These are phyloP conservation scores for Gnathonemus echidnorhynchus DNA, from an alignment of 2,113 vertebrate genomes.

Conservation along the genomic window DNA sequence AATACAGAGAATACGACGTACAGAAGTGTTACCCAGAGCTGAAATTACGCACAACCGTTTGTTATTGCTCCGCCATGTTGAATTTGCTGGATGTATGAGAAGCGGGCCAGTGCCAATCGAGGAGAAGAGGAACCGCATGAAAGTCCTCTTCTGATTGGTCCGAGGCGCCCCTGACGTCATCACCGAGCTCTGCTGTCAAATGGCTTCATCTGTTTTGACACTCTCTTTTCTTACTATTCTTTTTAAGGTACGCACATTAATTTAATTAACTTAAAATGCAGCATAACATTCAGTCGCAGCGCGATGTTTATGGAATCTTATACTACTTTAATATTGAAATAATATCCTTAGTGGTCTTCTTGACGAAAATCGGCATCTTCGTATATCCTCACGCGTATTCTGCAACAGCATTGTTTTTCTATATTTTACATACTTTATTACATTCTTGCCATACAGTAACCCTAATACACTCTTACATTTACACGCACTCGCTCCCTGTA, in stretches of 20 bases:
- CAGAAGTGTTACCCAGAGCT: conserved; percentile 29
- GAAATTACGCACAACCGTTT: conserved; percentile 37
- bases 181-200: conserved; percentile 46
- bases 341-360: background rate
- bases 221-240: background rate
- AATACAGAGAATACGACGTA: conserved; percentile 22
- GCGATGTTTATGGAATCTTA: background rate
- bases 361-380: background rate
- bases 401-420: background rate
- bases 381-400: background rate
- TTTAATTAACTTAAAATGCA: background rate
- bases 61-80: conserved; percentile 58
- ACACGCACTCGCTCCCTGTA: background rate
- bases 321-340: background rate
- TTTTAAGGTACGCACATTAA: background rate
- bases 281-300: background rate
- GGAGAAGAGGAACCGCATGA: background rate
- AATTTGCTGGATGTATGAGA: conserved; percentile 29
- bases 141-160: conserved; percentile 10
- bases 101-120: background rate
- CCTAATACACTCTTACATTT: background rate
- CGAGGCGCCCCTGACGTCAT: conserved; percentile 9
- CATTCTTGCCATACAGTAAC: background rate
- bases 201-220: background rate
- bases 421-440: background rate